Conservation (phyloP, 1,140 invertebrate genomes). For the Venturia canescens region DNA sequence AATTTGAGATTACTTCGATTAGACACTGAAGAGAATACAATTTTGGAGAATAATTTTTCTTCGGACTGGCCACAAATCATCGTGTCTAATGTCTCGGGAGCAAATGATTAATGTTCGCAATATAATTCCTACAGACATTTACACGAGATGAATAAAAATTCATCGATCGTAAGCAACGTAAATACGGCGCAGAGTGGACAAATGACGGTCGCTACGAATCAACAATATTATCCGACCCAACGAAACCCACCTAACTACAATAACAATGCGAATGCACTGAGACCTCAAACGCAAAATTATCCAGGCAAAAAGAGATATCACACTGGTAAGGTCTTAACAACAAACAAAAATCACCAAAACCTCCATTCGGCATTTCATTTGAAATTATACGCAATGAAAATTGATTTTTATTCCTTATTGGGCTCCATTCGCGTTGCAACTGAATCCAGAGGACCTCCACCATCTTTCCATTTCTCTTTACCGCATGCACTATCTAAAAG, state of each 20-base stretch:
- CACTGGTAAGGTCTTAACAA: slow-evolving; percentile 58
- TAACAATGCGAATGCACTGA: slow-evolving; percentile 55
- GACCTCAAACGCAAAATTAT: slow-evolving; percentile 67
- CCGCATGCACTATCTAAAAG: neutral
- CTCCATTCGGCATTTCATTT: neutral
- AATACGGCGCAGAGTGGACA: slow-evolving; percentile 57
- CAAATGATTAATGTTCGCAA: slow-evolving; percentile 3
- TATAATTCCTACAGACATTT: slow-evolving; percentile 56
- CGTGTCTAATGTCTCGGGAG: too few species aligned
- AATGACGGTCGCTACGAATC: slow-evolving; percentile 60
- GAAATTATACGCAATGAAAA: neutral
- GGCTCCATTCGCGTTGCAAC: neutral
- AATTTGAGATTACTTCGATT: too few species aligned
- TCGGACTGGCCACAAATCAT: too few species aligned
- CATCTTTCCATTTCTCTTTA: neutral
- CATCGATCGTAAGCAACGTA: slow-evolving; percentile 43
- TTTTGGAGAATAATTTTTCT: too few species aligned
- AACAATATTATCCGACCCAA: slow-evolving; percentile 67
- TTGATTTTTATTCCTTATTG: neutral
- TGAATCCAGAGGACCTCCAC: slow-evolving; percentile 22
- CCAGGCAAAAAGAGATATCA: slow-evolving; percentile 71
- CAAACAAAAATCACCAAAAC: neutral
- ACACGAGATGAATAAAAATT: slow-evolving; percentile 57
- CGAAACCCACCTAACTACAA: slow-evolving; percentile 62
- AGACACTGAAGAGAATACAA: too few species aligned